These are phyloP conservation scores for Rachycentron canadum DNA, from an alignment of 2,797 vertebrate genomes.

Conservation along the genomic window DNA sequence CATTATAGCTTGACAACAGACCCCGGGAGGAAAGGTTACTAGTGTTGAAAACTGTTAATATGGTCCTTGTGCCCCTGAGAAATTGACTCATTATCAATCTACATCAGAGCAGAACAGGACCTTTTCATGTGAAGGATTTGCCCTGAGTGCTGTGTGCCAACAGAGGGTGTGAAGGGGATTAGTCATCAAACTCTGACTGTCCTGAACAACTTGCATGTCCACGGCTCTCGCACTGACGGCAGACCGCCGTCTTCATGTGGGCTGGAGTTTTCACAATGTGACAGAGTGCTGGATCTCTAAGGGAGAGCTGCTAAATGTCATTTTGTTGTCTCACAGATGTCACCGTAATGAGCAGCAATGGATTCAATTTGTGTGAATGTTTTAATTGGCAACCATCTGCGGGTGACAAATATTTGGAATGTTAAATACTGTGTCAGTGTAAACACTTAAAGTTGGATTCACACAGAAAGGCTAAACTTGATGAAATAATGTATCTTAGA, in stretches of 20 bases:
- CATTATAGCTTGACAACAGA: neutral
- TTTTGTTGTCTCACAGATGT: conserved; percentile 81
- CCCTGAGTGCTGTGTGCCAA: conserved; percentile 33
- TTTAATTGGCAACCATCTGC: conserved; percentile 73
- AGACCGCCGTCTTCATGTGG: conserved; percentile 73
- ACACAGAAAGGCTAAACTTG: neutral
- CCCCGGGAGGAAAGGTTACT: conserved; percentile 4
- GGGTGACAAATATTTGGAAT: conserved; percentile 58
- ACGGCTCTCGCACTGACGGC: conserved; percentile 45
- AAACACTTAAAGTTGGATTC: conserved; percentile 40
- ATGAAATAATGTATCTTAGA: neutral
- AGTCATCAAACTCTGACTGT: conserved; percentile 70
- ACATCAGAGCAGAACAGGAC: conserved; percentile 34
- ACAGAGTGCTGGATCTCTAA: conserved; percentile 72
- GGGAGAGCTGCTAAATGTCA: conserved; percentile 80
- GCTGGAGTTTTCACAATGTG: conserved; percentile 71
- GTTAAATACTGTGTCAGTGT: conserved; percentile 29
- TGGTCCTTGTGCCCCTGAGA: conserved; percentile 2
- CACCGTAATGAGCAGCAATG: conserved; percentile 66
- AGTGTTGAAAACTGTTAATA: conserved; percentile 20
- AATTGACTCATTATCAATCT: conserved; percentile 26
- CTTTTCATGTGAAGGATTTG: conserved; percentile 44
- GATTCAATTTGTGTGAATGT: conserved; percentile 69
- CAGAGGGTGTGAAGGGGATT: conserved; percentile 62
- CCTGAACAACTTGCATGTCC: conserved; percentile 61